phyloP scores from a whole-genome alignment of 2,797 vertebrate species.

The Enteromius unitaeniatus region DNA sequence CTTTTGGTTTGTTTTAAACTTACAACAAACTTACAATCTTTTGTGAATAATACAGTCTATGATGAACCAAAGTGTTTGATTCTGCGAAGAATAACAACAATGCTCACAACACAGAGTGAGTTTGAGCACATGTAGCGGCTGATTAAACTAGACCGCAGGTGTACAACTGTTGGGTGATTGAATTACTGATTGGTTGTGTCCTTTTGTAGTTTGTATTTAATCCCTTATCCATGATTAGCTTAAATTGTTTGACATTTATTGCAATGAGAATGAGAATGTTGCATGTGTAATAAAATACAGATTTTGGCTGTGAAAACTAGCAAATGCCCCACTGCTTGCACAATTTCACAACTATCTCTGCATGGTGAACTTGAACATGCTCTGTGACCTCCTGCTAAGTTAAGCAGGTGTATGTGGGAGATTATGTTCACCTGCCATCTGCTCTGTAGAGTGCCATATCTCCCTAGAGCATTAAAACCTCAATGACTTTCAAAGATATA shows the following conservation, averaged over 20 bases:
- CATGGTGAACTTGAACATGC: conserved; percentile 31
- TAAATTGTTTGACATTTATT: background rate
- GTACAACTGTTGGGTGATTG: background rate
- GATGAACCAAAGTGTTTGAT: background rate
- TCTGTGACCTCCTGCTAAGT: conserved; percentile 40
- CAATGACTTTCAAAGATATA: conserved; percentile 23
- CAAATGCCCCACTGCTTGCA: background rate
- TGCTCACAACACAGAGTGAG: background rate
- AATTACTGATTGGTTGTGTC: background rate
- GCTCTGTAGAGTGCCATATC: conserved; percentile 3
- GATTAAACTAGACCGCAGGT: background rate
- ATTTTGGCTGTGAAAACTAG: conserved; percentile 9
- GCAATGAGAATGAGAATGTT: background rate
- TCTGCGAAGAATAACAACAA: background rate
- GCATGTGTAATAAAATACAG: background rate
- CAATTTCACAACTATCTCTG: conserved; percentile 24
- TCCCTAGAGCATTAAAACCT: conserved; percentile 1
- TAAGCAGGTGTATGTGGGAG: conserved; percentile 28
- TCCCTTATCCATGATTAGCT: background rate
- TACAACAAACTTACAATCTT: background rate
- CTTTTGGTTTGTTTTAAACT: background rate
- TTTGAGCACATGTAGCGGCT: background rate
- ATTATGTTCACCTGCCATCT: conserved; percentile 43
- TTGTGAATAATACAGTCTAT: background rate
- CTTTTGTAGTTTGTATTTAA: background rate